Conservation (phyloP, 1,140 invertebrate species). For the Leptopilina clavipes region DNA sequence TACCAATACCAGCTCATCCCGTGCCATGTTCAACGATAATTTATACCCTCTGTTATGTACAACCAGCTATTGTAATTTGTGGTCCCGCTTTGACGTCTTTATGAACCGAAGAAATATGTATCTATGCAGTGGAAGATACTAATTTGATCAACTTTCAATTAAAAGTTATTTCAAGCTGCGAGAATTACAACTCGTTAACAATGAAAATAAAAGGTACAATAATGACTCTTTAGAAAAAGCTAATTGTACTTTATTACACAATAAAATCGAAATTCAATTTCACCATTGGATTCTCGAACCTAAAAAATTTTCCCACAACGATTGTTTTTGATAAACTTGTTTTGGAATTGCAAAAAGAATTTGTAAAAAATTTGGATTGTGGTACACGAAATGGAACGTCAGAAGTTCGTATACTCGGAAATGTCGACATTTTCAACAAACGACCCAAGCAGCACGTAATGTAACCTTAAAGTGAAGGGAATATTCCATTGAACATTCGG, state of each 20-base stretch:
- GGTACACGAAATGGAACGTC: no score
- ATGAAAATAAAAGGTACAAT: not conserved
- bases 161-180: not conserved
- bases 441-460: no score
- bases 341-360: no score
- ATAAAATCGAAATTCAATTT: not conserved
- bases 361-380: no score
- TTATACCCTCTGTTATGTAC: slow-evolving; percentile 57
- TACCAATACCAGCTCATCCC: slow-evolving; percentile 51
- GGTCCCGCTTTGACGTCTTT: slow-evolving; percentile 62
- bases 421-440: no score
- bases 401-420: no score
- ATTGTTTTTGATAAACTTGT: no score
- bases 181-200: not conserved
- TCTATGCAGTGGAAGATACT: slow-evolving; percentile 40
- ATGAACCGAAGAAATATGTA: slow-evolving; percentile 58
- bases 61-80: slow-evolving; percentile 58
- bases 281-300: no score
- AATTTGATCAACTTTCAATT: slow-evolving; percentile 14
- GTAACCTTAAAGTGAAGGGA: no score
- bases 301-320: no score
- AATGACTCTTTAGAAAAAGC: not conserved
- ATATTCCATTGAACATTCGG: no score
- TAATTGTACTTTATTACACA: not conserved
- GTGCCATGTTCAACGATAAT: slow-evolving; percentile 55